A percentile compares a stretch with the other conserved stretches of the same genome.
Evolutionary conservation across 2,113 vertebrate species (phyloP).

Genomic region (Phyllostomus discolor): DNA sequence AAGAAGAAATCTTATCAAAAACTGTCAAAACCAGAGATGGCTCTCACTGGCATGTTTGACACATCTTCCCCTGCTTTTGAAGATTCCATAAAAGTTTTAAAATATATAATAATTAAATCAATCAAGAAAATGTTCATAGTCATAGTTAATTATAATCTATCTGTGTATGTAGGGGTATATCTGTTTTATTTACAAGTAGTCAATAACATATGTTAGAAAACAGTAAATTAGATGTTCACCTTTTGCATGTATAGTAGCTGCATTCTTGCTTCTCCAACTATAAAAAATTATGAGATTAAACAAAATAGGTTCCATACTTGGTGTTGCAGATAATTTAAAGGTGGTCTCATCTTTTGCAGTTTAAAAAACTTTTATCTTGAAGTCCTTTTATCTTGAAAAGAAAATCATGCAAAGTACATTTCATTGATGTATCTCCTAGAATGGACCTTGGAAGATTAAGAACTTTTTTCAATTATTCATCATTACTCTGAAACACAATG

Average conservation of each 20-base stretch:
- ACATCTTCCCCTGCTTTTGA: neutral
- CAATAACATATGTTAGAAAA: neutral
- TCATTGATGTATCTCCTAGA: neutral
- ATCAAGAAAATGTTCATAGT: neutral
- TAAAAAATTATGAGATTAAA: neutral
- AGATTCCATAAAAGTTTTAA: neutral
- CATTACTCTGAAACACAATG: neutral
- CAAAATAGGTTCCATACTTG: neutral
- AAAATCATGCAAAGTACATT: neutral
- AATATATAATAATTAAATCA: neutral
- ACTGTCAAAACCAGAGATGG: neutral
- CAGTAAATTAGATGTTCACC: neutral
- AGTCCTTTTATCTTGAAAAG: neutral
- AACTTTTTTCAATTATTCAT: neutral
- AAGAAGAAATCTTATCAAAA: neutral
- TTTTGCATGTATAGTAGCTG: neutral
- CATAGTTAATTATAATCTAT: neutral
- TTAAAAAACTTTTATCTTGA: neutral
- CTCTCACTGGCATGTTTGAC: neutral
- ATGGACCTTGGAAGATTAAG: neutral
- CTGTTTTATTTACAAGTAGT: neutral
- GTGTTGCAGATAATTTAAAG: neutral
- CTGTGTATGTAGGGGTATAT: neutral
- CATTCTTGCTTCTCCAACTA: neutral
- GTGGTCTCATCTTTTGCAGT: neutral